Conservation (phyloP, 2,797 vertebrate species). For the Rallus crepitans region DNA sequence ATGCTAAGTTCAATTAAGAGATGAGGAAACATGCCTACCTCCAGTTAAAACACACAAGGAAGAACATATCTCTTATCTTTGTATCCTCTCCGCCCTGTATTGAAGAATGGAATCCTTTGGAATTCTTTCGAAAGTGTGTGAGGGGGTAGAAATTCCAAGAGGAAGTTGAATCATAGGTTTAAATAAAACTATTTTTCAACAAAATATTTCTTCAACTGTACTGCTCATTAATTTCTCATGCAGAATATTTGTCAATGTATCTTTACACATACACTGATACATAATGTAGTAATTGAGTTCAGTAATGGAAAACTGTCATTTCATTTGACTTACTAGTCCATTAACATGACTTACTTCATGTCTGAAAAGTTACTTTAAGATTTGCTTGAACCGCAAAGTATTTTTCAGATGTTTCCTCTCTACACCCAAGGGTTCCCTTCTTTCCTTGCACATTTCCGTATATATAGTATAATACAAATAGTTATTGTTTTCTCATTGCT, state of each 20-base stretch:
- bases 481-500: background rate
- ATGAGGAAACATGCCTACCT: background rate
- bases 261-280: background rate
- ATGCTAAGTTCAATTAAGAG: background rate
- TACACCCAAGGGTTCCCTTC: background rate
- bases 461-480: background rate
- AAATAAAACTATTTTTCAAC: background rate
- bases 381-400: background rate
- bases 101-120: background rate
- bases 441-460: background rate
- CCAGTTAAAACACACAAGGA: background rate
- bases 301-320: background rate
- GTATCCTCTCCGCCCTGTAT: background rate
- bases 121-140: background rate
- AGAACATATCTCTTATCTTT: background rate
- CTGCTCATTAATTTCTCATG: constrained; percentile 30
- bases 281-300: background rate
- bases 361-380: background rate
- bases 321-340: constrained; percentile 16
- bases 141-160: background rate
- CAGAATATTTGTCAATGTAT: background rate
- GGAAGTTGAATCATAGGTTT: background rate
- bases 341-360: background rate
- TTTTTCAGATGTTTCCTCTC: background rate
- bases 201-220: constrained; percentile 27